Base-by-base conservation (phyloP, 2,888 invertebrate genomes). In the Amphipyra berbera region DNA sequence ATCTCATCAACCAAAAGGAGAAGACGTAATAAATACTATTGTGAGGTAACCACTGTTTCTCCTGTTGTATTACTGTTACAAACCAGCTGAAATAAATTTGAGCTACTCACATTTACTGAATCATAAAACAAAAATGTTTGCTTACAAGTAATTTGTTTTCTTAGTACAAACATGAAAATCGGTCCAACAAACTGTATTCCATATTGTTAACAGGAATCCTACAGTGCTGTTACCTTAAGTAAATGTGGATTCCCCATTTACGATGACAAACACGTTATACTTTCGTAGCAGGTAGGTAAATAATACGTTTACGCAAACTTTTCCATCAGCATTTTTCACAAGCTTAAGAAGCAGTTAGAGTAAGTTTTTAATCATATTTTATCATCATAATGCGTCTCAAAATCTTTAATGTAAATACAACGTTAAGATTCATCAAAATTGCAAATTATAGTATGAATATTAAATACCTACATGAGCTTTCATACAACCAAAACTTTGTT, bases 101-200 rank as follows among this genome's bases (percentile, higher is more conserved):
- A 27, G 10, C 21, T 45, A 14, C 8, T 9, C 14, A 30, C 6
- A n/a, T 35, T 53, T 12, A 44, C 14, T 38, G n/a, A 8, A 48
- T 10, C n/a, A 45, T 8, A 30, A 48, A 42, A 10, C 35, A 33
- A n/a, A 58, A 46, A 33, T 35, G 14, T 47, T 41, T 14, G 21
- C n/a, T 14, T 50, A 47, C 14, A 42, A 53, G 48, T 44, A 41
- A 52, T 58, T 52, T 48, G 38, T 41, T 60, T 60, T 50, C 49
- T 41, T 54, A 9, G 10, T 47, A 58, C 48, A 52, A 45, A 54
- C 48, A 62, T 46, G 46, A 68, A 73, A 65, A 59, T 54, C 55
- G 35, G 61, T 46, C 46, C 48, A 63, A 72, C 42, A 52, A 71
- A 76, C 57, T 47, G 57, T 55, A 55, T 61, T 58, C 45, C 55